Evolutionary conservation across 1,140 invertebrate species (phyloP).

Genomic region (Cydia fagiglandana): DNA sequence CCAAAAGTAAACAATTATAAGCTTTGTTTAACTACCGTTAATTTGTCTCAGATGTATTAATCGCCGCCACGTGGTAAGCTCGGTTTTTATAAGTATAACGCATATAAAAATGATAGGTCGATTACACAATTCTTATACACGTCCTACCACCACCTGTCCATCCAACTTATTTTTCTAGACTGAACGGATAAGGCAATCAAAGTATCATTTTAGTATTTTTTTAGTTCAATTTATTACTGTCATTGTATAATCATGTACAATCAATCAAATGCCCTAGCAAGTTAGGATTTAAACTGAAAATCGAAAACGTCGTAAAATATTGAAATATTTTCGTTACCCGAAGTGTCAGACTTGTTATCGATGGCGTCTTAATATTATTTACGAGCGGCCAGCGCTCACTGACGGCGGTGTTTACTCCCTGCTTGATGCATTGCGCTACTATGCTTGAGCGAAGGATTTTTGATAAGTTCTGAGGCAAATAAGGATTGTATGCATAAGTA

Average conservation of each 20-base stretch:
- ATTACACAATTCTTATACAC: no score
- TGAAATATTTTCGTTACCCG: slow-evolving; percentile 48
- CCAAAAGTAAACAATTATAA: no score
- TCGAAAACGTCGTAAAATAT: slow-evolving; percentile 38
- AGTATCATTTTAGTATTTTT: background rate
- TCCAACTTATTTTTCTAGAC: no score
- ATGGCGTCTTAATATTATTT: slow-evolving; percentile 71
- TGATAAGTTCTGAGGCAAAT: background rate
- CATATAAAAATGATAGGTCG: no score
- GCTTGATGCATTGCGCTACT: slow-evolving; percentile 54
- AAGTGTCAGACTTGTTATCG: slow-evolving; percentile 60
- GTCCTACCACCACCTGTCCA: no score
- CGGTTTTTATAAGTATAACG: no score
- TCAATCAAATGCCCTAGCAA: background rate
- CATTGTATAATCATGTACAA: background rate
- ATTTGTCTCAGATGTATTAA: no score
- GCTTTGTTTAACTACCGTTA: no score
- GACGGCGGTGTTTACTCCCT: slow-evolving; percentile 54
- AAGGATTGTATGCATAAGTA: background rate
- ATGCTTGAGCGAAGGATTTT: slow-evolving; percentile 40
- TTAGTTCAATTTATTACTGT: background rate
- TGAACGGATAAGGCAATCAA: background rate
- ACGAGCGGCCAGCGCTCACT: slow-evolving; percentile 43
- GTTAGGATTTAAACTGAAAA: background rate
- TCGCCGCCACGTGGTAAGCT: no score